phyloP scores from a whole-genome alignment of 2,888 invertebrate genomes.

The Conomelus anceps region DNA sequence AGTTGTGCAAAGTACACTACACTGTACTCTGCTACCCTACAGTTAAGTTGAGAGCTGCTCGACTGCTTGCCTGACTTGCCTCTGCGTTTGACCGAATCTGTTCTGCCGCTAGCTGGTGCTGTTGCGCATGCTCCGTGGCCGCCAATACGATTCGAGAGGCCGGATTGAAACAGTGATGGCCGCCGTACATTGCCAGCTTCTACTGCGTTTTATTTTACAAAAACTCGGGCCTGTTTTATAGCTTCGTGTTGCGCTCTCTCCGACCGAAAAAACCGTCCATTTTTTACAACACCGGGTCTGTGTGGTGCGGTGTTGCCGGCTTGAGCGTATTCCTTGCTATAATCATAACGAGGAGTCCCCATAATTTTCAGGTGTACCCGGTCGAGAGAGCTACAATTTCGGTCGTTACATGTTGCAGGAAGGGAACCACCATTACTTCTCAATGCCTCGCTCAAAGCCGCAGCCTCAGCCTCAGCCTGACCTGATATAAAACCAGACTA shows the following conservation, averaged over 20 bases:
- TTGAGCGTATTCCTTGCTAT: background rate
- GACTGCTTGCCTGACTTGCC: background rate
- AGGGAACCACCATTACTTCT: background rate
- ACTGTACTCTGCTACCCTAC: background rate
- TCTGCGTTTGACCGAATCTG: background rate
- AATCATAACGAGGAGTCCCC: background rate
- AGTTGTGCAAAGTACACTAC: background rate
- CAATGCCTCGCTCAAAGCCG: too few species aligned
- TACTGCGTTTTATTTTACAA: conserved; percentile 25
- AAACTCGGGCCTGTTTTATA: conserved; percentile 16
- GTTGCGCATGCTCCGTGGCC: conserved; percentile 7
- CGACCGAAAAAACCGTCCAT: conserved; percentile 13
- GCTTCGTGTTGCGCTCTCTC: conserved; percentile 15
- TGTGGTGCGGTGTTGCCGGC: background rate
- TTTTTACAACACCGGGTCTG: background rate
- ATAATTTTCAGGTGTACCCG: background rate
- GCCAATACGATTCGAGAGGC: conserved; percentile 11
- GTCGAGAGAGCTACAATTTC: background rate
- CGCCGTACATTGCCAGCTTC: conserved; percentile 21
- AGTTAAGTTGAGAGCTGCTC: background rate
- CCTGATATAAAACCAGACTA: background rate
- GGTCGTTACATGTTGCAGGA: background rate
- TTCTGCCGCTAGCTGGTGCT: background rate
- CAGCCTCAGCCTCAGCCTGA: background rate
- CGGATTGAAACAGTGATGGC: conserved; percentile 25